Conservation (phyloP, 2,113 vertebrate genomes). For the Plectropomus leopardus region DNA sequence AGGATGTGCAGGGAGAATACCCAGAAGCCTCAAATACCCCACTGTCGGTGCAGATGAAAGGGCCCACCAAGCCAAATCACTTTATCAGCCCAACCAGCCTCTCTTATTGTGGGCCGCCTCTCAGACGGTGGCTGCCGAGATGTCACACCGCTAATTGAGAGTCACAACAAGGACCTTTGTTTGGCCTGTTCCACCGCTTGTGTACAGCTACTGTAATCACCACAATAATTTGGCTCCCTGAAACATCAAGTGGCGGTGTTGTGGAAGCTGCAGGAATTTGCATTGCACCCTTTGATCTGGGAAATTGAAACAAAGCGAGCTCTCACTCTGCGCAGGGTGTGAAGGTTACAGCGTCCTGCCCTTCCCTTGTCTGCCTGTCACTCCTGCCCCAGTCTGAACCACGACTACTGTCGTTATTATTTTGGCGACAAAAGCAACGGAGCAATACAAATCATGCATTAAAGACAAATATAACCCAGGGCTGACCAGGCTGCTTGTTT, state of each 20-base stretch:
- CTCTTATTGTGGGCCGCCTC: slow-evolving; percentile 71
- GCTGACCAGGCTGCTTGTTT: slow-evolving; percentile 55
- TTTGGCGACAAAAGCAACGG: slow-evolving; percentile 65
- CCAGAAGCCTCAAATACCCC: slow-evolving; percentile 72
- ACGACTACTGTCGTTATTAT: slow-evolving; percentile 61
- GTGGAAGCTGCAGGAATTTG: slow-evolving; percentile 80
- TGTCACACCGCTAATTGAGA: slow-evolving; percentile 82
- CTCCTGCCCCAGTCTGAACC: slow-evolving; percentile 30
- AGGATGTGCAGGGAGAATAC: slow-evolving; percentile 67
- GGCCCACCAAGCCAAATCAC: slow-evolving; percentile 73
- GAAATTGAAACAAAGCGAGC: slow-evolving; percentile 78
- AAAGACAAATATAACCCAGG: slow-evolving; percentile 50
- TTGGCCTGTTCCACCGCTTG: slow-evolving; percentile 67
- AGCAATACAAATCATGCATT: slow-evolving; percentile 58
- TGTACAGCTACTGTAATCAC: slow-evolving; percentile 79
- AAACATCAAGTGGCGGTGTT: slow-evolving; percentile 82
- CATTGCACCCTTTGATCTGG: slow-evolving; percentile 81
- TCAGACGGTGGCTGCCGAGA: slow-evolving; percentile 74
- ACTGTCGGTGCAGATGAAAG: slow-evolving; percentile 77
- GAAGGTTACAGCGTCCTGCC: slow-evolving; percentile 77
- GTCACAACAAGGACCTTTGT: slow-evolving; percentile 76
- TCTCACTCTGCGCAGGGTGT: slow-evolving; percentile 63
- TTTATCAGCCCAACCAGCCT: slow-evolving; percentile 80
- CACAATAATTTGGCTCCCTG: slow-evolving; percentile 74
- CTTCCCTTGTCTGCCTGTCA: slow-evolving; percentile 45